phyloP scores from a whole-genome alignment of 2,797 vertebrate genomes.

The Sphenodon punctatus region DNA sequence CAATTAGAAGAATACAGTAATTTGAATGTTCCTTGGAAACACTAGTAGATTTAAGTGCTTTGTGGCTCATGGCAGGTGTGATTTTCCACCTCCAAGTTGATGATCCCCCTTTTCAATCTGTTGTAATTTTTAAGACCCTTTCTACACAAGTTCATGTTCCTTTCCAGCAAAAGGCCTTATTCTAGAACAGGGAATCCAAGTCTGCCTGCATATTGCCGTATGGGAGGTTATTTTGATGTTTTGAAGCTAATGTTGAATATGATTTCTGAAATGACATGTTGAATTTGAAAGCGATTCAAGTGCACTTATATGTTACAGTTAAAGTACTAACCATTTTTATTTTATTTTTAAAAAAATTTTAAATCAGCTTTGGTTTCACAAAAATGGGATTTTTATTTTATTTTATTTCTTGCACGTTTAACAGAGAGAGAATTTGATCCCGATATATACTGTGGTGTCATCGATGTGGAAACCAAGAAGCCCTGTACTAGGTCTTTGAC shows the following conservation, averaged over 20 bases:
- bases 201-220: background rate
- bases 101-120: background rate
- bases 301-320: background rate
- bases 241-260: background rate
- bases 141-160: background rate
- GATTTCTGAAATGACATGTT: no score
- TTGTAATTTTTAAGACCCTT: background rate
- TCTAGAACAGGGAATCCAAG: no score
- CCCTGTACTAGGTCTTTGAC: constrained; percentile 99
- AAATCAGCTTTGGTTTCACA: background rate
- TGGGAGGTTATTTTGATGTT: no score
- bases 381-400: background rate
- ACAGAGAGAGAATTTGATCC: constrained; percentile 98
- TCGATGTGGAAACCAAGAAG: constrained; percentile 95
- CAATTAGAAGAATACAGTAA: background rate
- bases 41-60: background rate
- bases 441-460: constrained; percentile 96
- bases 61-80: fast-evolving
- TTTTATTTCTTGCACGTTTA: constrained; percentile 37
- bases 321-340: background rate
- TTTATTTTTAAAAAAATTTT: background rate
- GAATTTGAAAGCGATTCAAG: background rate
- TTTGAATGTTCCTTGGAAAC: background rate
- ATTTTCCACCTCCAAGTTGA: background rate
- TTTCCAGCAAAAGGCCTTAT: fast-evolving